These are phyloP conservation scores for Centropus unirufus DNA, from an alignment of 2,113 vertebrate species.

Conservation along the genomic window DNA sequence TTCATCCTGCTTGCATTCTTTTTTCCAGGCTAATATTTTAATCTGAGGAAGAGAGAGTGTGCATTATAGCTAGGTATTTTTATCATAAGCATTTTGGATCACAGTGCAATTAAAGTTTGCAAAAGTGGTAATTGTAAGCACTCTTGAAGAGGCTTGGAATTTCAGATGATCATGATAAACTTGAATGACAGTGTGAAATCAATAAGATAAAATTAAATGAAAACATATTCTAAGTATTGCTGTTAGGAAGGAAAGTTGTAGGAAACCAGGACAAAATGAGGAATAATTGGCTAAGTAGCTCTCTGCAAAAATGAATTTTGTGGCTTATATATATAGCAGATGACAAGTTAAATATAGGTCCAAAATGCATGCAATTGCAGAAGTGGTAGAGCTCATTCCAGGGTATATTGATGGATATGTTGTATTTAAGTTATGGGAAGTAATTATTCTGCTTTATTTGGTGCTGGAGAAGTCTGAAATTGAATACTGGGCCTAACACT, in stretches of 20 bases:
- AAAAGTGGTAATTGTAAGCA: background rate
- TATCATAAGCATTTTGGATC: background rate
- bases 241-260: background rate
- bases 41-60: background rate
- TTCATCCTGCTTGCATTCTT: background rate
- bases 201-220: background rate
- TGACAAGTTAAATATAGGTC: slow-evolving; percentile 26
- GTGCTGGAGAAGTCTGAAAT: background rate
- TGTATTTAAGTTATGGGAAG: background rate
- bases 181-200: slow-evolving; percentile 15
- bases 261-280: background rate
- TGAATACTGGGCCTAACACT: background rate
- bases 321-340: background rate
- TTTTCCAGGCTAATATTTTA: background rate
- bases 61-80: background rate
- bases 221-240: background rate
- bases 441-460: background rate
- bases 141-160: background rate
- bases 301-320: background rate
- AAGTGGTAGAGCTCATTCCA: background rate
- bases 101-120: background rate
- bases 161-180: background rate
- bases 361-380: background rate
- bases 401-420: background rate
- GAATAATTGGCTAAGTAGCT: background rate